phyloP scores from a whole-genome alignment of 2,797 vertebrate species.

The Liasis olivaceus region DNA sequence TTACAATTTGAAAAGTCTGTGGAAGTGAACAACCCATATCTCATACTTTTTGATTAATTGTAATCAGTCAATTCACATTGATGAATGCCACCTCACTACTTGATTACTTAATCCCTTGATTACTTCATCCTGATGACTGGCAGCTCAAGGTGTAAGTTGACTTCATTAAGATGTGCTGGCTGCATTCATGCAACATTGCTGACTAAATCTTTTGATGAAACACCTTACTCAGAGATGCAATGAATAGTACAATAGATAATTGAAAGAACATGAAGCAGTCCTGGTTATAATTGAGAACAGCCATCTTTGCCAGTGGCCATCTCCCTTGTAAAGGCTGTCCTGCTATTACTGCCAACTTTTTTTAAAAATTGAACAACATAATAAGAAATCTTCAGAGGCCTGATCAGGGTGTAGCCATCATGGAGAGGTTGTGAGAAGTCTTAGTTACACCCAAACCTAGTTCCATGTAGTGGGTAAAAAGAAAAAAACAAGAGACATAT shows the following conservation, averaged over 20 bases:
- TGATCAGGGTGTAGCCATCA: background rate
- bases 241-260: background rate
- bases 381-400: background rate
- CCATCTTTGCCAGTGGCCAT: background rate
- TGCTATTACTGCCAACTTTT: background rate
- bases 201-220: background rate
- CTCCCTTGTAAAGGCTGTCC: background rate
- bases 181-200: background rate
- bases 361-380: background rate
- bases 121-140: background rate
- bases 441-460: background rate
- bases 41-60: too few species aligned
- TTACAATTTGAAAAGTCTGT: background rate
- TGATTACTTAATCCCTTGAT: background rate
- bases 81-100: background rate
- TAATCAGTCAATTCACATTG: background rate
- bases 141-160: background rate
- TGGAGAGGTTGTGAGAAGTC: background rate
- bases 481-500: background rate
- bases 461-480: background rate
- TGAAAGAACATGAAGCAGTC: background rate
- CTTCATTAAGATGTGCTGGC: background rate
- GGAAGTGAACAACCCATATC: background rate
- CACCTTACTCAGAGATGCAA: background rate
- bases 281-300: background rate